Conservation (phyloP, 2,113 vertebrate genomes). For the Nothobranchius furzeri region DNA sequence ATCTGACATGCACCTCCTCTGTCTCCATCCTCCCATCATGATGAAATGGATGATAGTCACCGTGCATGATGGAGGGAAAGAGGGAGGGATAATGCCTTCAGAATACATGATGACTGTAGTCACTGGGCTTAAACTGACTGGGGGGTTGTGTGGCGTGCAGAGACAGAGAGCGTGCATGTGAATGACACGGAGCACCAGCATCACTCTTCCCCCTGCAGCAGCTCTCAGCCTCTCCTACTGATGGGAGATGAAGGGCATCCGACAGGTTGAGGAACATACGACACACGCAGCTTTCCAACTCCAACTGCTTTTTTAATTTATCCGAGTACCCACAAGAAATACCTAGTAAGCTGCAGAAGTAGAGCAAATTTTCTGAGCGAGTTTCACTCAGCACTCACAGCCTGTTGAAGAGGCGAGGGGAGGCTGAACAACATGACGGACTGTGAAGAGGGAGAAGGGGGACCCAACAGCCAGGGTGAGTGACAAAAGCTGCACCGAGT, state of each 20-base stretch:
- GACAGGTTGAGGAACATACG: conserved; percentile 37
- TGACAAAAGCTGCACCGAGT: conserved; percentile 52
- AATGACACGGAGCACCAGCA: conserved; percentile 69
- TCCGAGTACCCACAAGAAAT: conserved; percentile 18
- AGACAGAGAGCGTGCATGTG: conserved; percentile 64
- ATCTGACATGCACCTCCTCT: conserved; percentile 39
- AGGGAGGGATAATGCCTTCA: conserved; percentile 81
- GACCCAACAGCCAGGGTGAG: conserved; percentile 89
- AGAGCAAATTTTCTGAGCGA: conserved; percentile 11
- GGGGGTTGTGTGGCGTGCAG: conserved; percentile 52
- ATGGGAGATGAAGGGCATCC: conserved; percentile 55
- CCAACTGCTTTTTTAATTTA: background rate
- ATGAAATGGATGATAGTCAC: conserved; percentile 63
- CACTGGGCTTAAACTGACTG: conserved; percentile 78
- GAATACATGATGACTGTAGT: conserved; percentile 87
- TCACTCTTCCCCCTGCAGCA: conserved; percentile 66
- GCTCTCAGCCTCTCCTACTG: conserved; percentile 70
- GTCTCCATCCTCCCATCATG: conserved; percentile 48
- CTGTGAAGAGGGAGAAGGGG: conserved; percentile 89
- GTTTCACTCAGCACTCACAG: conserved; percentile 6
- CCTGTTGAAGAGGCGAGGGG: conserved; percentile 69
- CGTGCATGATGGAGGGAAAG: conserved; percentile 44
- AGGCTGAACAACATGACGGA: conserved; percentile 93
- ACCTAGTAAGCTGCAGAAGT: conserved; percentile 29
- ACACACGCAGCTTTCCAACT: conserved; percentile 24